Conservation (phyloP, 2,113 vertebrate genomes). For the Grantiella picta region DNA sequence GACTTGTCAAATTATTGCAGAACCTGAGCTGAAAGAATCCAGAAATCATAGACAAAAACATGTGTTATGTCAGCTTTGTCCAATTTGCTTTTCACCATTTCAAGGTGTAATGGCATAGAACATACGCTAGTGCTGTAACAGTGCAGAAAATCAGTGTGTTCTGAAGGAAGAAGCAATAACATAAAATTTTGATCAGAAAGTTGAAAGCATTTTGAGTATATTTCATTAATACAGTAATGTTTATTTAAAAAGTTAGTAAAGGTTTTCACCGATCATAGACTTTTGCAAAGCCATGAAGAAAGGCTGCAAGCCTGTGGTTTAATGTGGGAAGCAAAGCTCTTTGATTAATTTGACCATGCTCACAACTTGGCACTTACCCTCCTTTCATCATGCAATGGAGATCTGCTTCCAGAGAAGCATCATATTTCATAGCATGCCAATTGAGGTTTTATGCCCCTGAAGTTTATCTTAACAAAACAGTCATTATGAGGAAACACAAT, state of each 20-base stretch:
- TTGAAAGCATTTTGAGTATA: background rate
- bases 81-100: background rate
- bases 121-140: background rate
- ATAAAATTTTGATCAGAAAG: background rate
- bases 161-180: background rate
- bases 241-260: background rate
- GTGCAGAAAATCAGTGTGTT: background rate
- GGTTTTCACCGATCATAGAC: background rate
- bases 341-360: background rate
- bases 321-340: background rate
- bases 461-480: slow-evolving; percentile 26
- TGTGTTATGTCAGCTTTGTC: background rate
- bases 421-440: background rate
- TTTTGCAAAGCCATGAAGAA: background rate
- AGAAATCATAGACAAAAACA: background rate
- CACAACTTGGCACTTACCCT: background rate
- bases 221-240: background rate
- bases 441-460: background rate
- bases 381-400: background rate
- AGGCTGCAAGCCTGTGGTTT: background rate
- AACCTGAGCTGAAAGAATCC: background rate
- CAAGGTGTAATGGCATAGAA: accelerated
- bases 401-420: slow-evolving; percentile 4
- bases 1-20: background rate
- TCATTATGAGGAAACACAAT: background rate